Conservation (phyloP, 2,797 vertebrate genomes). For the Manis crassicaudata region DNA sequence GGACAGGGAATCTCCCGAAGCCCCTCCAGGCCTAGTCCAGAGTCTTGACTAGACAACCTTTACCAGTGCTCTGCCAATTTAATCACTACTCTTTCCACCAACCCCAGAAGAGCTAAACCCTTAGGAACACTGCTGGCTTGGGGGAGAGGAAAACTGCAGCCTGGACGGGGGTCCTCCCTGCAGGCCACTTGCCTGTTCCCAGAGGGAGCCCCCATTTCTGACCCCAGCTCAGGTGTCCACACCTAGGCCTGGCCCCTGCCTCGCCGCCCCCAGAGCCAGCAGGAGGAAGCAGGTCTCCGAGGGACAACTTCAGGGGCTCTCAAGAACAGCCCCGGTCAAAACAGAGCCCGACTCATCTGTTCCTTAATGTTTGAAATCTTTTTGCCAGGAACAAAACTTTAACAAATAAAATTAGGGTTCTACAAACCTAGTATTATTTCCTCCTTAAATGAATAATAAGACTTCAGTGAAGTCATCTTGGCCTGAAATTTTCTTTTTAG, state of each 20-base stretch:
- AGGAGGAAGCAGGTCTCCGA: neutral
- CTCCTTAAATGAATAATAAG: neutral
- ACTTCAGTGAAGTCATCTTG: neutral
- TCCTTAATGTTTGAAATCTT: neutral
- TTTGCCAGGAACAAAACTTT: neutral
- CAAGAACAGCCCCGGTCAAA: neutral
- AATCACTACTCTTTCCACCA: neutral
- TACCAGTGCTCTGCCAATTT: neutral
- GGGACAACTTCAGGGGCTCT: neutral
- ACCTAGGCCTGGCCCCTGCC: neutral
- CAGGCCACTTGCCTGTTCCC: neutral
- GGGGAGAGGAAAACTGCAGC: neutral
- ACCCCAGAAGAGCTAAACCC: neutral
- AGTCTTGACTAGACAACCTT: neutral
- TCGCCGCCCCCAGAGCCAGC: neutral
- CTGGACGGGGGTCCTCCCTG: neutral
- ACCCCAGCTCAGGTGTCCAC: neutral
- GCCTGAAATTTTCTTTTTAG: neutral
- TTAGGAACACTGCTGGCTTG: neutral
- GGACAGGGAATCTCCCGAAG: neutral
- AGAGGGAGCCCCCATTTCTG: neutral
- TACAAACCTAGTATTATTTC: neutral
- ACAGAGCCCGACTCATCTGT: neutral
- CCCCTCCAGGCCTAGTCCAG: neutral
- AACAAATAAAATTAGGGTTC: neutral